These are phyloP conservation scores for Pogoniulus pusillus DNA, from an alignment of 2,797 vertebrate species.

Conservation along the genomic window DNA sequence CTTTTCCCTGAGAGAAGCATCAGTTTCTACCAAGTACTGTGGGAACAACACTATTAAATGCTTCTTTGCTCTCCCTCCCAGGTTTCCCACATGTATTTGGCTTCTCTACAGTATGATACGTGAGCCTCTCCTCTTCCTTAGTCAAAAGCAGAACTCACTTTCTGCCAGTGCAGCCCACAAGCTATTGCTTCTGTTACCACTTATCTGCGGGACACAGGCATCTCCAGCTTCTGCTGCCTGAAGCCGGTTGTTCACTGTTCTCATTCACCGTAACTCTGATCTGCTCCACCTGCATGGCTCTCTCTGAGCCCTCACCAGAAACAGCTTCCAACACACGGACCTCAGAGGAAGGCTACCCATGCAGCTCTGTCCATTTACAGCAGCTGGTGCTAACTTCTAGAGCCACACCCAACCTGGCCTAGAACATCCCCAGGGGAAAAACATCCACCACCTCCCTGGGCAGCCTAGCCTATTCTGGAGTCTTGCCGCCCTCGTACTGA, in stretches of 20 bases:
- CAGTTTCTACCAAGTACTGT: not conserved
- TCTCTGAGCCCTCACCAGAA: not conserved
- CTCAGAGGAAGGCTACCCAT: not conserved
- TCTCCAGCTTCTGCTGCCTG: not conserved
- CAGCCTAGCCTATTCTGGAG: no score
- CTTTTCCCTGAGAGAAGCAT: not conserved
- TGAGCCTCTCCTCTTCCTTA: not conserved
- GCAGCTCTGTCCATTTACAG: not conserved
- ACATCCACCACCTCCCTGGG: no score
- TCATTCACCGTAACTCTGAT: accelerated
- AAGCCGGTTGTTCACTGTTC: not conserved
- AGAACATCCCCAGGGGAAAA: no score
- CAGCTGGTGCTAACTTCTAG: not conserved
- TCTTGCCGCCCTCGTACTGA: no score
- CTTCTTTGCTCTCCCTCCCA: not conserved
- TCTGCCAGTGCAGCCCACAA: not conserved
- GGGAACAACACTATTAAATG: not conserved
- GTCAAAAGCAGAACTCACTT: not conserved
- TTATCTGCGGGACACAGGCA: not conserved
- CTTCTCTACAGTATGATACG: not conserved
- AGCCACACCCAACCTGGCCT: no score
- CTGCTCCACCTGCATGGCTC: accelerated
- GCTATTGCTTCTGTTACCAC: not conserved
- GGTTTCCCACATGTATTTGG: not conserved
- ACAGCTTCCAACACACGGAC: not conserved